Conservation (phyloP, 2,797 vertebrate species). For the Spheniscus humboldti region DNA sequence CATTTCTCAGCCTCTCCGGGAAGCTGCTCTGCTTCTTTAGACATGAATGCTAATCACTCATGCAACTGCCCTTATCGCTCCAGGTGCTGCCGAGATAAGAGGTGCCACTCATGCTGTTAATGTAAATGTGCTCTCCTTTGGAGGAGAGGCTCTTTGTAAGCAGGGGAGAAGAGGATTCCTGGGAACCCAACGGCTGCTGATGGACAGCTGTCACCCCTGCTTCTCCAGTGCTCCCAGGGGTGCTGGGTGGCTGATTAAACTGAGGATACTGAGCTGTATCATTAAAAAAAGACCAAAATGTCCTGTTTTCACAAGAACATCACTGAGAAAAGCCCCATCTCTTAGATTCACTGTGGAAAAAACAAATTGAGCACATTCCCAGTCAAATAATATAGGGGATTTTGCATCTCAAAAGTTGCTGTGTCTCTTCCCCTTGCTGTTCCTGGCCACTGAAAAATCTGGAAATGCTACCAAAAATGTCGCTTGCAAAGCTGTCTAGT, state of each 20-base stretch:
- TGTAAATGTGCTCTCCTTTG: background rate
- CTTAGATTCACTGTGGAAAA: background rate
- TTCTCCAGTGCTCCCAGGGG: background rate
- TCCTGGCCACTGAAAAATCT: background rate
- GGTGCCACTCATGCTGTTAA: background rate
- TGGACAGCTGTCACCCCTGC: background rate
- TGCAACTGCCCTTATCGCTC: background rate
- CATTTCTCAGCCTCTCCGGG: background rate
- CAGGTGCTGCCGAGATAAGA: background rate
- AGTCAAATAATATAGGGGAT: background rate
- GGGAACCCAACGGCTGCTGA: background rate
- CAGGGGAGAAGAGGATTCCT: background rate
- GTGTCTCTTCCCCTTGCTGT: background rate
- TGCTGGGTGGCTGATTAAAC: background rate
- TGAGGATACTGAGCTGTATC: background rate
- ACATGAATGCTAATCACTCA: background rate
- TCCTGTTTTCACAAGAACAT: background rate
- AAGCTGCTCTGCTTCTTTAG: background rate
- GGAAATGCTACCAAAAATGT: background rate
- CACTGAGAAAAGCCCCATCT: background rate
- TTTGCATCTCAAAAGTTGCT: background rate
- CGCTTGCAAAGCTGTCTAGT: background rate
- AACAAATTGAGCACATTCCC: background rate
- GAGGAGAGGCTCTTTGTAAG: background rate
- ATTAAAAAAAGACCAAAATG: background rate